phyloP scores from a whole-genome alignment of 2,797 vertebrate genomes.

The Hafferia zeledoni region DNA sequence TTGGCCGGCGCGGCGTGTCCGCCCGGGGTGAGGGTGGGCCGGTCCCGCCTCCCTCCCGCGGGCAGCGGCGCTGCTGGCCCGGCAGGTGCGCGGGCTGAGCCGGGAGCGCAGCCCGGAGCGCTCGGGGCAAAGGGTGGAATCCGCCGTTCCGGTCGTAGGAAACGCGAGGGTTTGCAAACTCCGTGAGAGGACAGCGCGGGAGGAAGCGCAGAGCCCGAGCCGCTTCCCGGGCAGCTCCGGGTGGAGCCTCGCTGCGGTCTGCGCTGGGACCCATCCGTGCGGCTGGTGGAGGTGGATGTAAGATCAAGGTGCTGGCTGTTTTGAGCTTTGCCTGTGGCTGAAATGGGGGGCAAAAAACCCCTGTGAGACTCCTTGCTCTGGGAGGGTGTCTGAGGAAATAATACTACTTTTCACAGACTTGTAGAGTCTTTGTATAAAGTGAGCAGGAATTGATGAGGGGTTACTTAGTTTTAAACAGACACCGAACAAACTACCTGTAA shows the following conservation, averaged over 20 bases:
- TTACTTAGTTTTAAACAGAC: neutral
- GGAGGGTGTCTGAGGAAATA: neutral
- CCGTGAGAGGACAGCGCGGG: accelerated
- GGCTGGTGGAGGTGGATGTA: accelerated
- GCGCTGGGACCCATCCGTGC: accelerated
- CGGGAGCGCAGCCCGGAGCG: accelerated
- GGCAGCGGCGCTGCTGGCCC: neutral
- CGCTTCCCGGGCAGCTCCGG: accelerated
- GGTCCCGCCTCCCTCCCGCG: neutral
- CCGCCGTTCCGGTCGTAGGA: too few relatives aligned
- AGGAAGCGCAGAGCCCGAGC: accelerated
- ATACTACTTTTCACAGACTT: accelerated
- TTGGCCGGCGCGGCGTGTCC: neutral
- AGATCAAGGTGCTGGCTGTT: neutral
- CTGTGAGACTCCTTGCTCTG: neutral
- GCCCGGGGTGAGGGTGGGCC: neutral
- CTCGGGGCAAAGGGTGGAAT: accelerated
- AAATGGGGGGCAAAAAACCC: accelerated
- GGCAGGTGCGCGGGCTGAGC: too few relatives aligned
- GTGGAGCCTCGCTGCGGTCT: accelerated
- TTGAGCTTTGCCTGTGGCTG: neutral
- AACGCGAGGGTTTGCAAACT: too few relatives aligned
- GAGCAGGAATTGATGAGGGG: neutral
- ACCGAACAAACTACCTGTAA: neutral
- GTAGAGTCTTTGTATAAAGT: neutral